These are phyloP conservation scores for Microtus pennsylvanicus DNA, from an alignment of 2,113 vertebrate species.

Conservation along the genomic window DNA sequence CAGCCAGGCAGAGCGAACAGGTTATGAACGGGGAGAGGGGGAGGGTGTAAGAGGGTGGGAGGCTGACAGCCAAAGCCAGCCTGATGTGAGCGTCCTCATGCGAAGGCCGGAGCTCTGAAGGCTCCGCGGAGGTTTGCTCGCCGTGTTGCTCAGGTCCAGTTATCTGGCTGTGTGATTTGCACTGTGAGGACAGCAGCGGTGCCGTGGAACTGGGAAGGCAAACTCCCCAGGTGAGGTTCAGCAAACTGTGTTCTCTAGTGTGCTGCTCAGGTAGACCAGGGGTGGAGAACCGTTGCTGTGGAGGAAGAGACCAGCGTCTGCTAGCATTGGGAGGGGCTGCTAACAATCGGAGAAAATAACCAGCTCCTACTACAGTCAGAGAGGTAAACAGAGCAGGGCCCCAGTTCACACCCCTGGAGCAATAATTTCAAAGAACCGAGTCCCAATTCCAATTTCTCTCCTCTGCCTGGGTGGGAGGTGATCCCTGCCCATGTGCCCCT, in stretches of 20 bases:
- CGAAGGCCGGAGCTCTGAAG: neutral
- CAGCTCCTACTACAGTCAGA: neutral
- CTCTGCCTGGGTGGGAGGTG: neutral
- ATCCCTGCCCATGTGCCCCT: neutral
- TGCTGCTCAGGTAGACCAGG: neutral
- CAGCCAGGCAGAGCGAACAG: neutral
- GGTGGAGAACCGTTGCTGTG: neutral
- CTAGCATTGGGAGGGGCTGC: neutral
- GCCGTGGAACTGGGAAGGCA: neutral
- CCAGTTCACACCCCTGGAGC: neutral
- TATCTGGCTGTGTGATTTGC: neutral
- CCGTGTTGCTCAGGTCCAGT: neutral
- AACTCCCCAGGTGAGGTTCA: neutral
- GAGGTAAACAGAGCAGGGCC: neutral
- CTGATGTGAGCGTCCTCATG: too few species aligned
- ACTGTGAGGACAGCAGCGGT: neutral
- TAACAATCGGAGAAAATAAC: neutral
- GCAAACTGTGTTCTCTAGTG: neutral
- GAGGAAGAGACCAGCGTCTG: neutral
- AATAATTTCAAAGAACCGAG: neutral
- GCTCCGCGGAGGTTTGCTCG: neutral
- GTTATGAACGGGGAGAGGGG: neutral
- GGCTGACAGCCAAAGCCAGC: neutral
- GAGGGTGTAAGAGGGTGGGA: neutral
- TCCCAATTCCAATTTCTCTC: neutral